Conservation (phyloP, 2,797 vertebrate species). For the Choloepus didactylus region DNA sequence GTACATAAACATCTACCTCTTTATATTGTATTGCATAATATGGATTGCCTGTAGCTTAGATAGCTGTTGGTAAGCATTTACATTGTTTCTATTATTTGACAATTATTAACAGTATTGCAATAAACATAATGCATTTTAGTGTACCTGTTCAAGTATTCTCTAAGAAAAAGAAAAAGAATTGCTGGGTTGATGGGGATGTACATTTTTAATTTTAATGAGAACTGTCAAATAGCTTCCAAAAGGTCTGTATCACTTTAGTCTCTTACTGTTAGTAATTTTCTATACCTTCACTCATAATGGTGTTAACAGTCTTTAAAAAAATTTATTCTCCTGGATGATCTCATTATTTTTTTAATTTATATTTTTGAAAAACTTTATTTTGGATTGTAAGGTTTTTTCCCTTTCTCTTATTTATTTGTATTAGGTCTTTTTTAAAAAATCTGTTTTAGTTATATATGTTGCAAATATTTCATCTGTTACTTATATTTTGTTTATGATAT, state of each 20-base stretch:
- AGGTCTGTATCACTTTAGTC: neutral
- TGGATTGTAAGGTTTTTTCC: neutral
- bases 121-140: neutral
- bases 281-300: neutral
- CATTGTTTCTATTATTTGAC: neutral
- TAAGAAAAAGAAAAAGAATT: neutral
- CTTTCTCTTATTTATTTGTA: neutral
- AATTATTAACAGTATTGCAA: neutral
- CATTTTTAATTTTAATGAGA: slow-evolving; percentile 8
- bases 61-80: neutral
- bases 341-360: neutral
- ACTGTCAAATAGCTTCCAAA: neutral
- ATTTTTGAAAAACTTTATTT: slow-evolving; percentile 27
- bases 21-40: neutral
- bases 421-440: neutral
- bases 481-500: neutral
- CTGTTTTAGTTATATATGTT: slow-evolving; percentile 6
- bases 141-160: neutral
- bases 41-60: neutral
- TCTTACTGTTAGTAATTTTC: neutral
- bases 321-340: neutral
- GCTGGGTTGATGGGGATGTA: neutral
- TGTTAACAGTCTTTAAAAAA: neutral
- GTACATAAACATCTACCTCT: neutral
- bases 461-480: neutral